Conservation (phyloP, 2,888 invertebrate species). For the Cheiracanthium punctorium region DNA sequence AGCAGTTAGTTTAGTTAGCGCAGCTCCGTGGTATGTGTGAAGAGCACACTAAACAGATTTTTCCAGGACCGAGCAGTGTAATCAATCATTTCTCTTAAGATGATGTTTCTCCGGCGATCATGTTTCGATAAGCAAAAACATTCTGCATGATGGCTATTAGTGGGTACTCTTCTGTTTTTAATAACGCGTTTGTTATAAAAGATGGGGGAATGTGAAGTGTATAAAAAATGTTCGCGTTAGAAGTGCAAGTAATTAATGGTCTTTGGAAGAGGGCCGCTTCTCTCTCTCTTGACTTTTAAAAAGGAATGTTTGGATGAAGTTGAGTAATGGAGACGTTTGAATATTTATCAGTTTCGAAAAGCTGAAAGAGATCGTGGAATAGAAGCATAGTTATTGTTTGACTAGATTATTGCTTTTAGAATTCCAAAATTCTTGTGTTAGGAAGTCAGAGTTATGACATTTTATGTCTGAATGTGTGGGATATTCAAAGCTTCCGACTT, state of each 20-base stretch:
- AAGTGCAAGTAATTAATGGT: background rate
- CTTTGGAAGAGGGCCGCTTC: background rate
- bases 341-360: too few species aligned
- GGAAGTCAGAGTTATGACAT: too few species aligned
- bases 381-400: too few species aligned
- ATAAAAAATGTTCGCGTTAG: too few species aligned
- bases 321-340: background rate
- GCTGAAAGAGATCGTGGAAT: too few species aligned
- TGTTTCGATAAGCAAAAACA: slow-evolving; percentile 12
- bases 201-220: background rate
- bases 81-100: slow-evolving; percentile 13
- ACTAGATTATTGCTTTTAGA: too few species aligned
- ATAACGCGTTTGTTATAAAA: slow-evolving; percentile 11
- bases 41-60: slow-evolving; percentile 13
- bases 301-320: background rate
- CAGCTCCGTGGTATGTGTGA: background rate
- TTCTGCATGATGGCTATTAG: background rate
- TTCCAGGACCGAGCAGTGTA: background rate
- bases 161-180: slow-evolving; percentile 1
- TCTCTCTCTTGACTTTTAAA: background rate
- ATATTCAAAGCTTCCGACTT: too few species aligned
- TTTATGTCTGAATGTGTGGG: too few species aligned
- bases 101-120: background rate
- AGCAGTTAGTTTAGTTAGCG: slow-evolving; percentile 3
- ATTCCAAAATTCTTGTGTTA: too few species aligned